Evolutionary conservation across 2,113 vertebrate genomes (phyloP).

Genomic region (Naja naja): DNA sequence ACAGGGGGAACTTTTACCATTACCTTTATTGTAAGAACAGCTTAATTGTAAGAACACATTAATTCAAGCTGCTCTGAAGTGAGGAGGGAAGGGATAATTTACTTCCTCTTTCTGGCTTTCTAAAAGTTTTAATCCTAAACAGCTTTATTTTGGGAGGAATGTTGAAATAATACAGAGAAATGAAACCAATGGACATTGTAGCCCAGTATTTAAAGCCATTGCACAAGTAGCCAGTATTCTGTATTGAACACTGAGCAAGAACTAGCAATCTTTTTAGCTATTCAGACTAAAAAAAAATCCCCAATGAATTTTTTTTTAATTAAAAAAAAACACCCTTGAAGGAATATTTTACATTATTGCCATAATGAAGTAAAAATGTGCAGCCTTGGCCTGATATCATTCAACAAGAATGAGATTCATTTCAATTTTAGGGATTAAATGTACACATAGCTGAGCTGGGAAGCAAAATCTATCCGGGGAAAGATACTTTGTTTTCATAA

Average conservation of each 20-base stretch:
- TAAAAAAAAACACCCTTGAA: constrained; percentile 14
- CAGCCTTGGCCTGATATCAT: constrained; percentile 54
- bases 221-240: neutral
- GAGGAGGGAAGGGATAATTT: neutral
- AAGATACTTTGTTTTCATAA: constrained; percentile 54
- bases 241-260: neutral
- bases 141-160: neutral
- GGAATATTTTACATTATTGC: constrained; percentile 44
- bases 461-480: constrained; percentile 45
- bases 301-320: constrained; percentile 15
- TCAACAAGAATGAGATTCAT: constrained; percentile 59
- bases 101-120: neutral
- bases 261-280: neutral
- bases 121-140: neutral
- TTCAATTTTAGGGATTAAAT: constrained; percentile 61
- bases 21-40: neutral
- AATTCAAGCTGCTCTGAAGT: neutral
- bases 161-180: neutral
- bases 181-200: neutral
- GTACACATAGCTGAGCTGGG: constrained; percentile 52
- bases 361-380: constrained; percentile 45
- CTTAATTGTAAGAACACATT: neutral
- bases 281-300: neutral
- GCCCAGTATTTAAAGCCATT: neutral
- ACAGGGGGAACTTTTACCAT: neutral